Evolutionary conservation across 1,140 invertebrate species (phyloP).

Genomic region (Drosophila pseudoananassae): DNA sequence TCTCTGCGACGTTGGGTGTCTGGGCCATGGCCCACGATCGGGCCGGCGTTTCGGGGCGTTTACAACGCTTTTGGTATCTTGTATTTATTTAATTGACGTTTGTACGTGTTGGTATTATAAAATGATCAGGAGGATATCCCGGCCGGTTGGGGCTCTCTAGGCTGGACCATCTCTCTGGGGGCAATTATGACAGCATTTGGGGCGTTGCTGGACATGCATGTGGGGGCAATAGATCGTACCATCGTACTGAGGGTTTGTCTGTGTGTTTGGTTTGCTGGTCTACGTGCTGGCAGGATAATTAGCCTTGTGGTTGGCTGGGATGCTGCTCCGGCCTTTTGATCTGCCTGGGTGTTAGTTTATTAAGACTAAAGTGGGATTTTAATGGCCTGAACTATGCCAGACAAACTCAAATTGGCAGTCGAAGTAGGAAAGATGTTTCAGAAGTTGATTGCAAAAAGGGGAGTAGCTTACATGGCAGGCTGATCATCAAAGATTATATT

Average conservation of each 20-base stretch:
- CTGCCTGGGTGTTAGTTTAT: constrained; percentile 75
- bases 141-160: background rate
- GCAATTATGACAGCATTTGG: constrained; percentile 76
- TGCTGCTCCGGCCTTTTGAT: constrained; percentile 32
- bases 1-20: constrained; percentile 54
- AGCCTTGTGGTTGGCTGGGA: constrained; percentile 21
- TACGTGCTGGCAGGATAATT: constrained; percentile 79
- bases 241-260: constrained; percentile 13
- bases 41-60: constrained; percentile 68
- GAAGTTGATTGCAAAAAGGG: background rate
- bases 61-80: constrained; percentile 81
- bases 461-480: too few relatives aligned
- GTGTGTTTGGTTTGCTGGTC: constrained; percentile 61
- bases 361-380: constrained; percentile 61
- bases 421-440: background rate
- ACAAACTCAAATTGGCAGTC: constrained; percentile 23
- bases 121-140: constrained; percentile 52
- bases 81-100: constrained; percentile 82
- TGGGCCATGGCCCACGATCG: constrained; percentile 42
- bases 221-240: constrained; percentile 71
- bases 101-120: constrained; percentile 80
- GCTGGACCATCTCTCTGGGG: constrained; percentile 8
- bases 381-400: constrained; percentile 67
- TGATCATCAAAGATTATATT: background rate
- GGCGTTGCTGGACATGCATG: constrained; percentile 79